These are phyloP conservation scores for Anticlea derivata DNA, from an alignment of 2,888 invertebrate genomes.

Conservation along the genomic window DNA sequence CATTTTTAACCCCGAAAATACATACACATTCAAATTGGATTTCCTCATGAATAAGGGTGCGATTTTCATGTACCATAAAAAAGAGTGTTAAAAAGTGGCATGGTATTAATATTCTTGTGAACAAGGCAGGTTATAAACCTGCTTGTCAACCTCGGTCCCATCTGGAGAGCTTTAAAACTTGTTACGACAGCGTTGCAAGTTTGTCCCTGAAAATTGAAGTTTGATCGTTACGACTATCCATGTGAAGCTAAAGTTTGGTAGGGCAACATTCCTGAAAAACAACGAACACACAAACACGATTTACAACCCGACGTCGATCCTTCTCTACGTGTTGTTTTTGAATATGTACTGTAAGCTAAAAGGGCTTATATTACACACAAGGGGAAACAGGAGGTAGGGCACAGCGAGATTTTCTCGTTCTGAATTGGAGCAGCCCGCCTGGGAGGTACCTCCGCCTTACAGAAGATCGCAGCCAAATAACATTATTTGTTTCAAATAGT, in stretches of 20 bases:
- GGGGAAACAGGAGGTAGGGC: too few relatives aligned
- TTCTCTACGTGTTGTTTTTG: too few relatives aligned
- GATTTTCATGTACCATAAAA: slow-evolving; percentile 9
- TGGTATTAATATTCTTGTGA: slow-evolving; percentile 25
- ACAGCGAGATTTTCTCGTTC: too few relatives aligned
- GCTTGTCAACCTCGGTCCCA: slow-evolving; percentile 30
- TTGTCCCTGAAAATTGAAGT: slow-evolving; percentile 29
- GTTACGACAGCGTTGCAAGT: slow-evolving; percentile 23
- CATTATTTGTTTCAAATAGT: too few relatives aligned
- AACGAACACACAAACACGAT: too few relatives aligned
- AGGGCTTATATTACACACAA: too few relatives aligned
- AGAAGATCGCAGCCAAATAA: too few relatives aligned
- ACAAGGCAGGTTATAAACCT: slow-evolving; percentile 30
- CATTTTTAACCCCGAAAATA: neutral
- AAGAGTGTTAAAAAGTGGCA: slow-evolving; percentile 8
- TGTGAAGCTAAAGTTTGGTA: neutral
- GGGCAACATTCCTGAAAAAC: too few relatives aligned
- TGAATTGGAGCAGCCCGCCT: too few relatives aligned
- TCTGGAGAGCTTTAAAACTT: slow-evolving; percentile 33
- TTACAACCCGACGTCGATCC: too few relatives aligned
- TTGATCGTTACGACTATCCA: slow-evolving; percentile 10
- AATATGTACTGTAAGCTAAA: too few relatives aligned
- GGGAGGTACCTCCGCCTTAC: too few relatives aligned
- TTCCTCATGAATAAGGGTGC: slow-evolving; percentile 7
- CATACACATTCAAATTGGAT: slow-evolving; percentile 8